phyloP scores from a whole-genome alignment of 2,888 invertebrate species.

The Agrotis segetum region DNA sequence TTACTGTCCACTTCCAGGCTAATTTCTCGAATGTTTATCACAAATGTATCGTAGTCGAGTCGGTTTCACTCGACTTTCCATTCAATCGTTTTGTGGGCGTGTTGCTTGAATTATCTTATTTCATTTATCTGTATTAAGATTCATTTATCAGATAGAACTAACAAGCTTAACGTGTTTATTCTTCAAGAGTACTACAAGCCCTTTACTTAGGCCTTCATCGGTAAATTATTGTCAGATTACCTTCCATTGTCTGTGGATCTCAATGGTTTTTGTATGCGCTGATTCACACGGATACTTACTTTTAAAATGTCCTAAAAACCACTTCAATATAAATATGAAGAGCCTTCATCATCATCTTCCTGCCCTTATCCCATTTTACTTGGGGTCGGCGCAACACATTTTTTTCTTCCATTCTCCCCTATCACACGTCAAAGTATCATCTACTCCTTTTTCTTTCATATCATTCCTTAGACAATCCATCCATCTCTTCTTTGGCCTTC shows the following conservation, averaged over 20 bases:
- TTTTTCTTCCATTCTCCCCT: too few species aligned
- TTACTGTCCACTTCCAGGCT: conserved; percentile 7
- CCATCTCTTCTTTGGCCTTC: too few species aligned
- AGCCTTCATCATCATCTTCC: neutral
- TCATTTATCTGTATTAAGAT: conserved; percentile 54
- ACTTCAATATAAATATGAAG: neutral
- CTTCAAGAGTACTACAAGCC: neutral
- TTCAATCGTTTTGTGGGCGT: conserved; percentile 53
- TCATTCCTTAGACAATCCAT: too few species aligned
- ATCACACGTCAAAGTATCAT: too few species aligned
- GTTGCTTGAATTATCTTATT: conserved; percentile 44
- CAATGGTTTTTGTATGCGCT: conserved; percentile 23
- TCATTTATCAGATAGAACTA: conserved; percentile 45
- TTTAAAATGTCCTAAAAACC: neutral
- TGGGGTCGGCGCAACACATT: too few species aligned
- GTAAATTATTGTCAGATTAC: conserved; percentile 17
- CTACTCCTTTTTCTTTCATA: too few species aligned
- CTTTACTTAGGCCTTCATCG: conserved; percentile 13
- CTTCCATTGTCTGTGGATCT: conserved; percentile 32
- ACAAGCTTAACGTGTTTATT: conserved; percentile 31
- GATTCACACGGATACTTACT: conserved; percentile 33
- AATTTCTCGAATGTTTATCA: conserved; percentile 48
- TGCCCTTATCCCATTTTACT: too few species aligned
- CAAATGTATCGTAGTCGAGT: conserved; percentile 35
- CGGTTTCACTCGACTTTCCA: conserved; percentile 62